A percentile compares a stretch with the other conserved stretches of the same genome.
Conservation (phyloP, 2,888 invertebrate genomes). For the Agrochola macilenta region DNA sequence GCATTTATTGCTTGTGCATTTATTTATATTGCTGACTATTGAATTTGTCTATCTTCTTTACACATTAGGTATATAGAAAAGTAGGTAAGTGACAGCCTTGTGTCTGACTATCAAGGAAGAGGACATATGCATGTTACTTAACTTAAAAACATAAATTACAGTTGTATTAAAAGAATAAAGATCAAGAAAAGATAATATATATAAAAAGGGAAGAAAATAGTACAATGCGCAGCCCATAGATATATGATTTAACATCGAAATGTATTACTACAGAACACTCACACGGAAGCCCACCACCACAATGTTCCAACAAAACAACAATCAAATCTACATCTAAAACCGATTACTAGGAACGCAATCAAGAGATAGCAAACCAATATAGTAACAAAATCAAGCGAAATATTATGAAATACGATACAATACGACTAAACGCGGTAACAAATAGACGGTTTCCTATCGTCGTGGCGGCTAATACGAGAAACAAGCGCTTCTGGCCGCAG, state of each 20-base stretch:
- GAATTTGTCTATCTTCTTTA: background rate
- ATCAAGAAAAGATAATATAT: background rate
- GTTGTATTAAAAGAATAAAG: background rate
- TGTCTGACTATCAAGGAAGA: conserved; percentile 3
- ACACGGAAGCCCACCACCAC: background rate
- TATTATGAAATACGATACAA: conserved; percentile 47
- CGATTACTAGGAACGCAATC: conserved; percentile 46
- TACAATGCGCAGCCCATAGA: background rate
- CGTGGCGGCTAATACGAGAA: conserved; percentile 61
- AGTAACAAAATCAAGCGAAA: conserved; percentile 49
- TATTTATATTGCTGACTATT: too few relatives aligned
- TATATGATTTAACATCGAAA: background rate
- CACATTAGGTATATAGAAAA: background rate
- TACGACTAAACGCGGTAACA: conserved; percentile 39
- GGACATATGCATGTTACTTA: background rate
- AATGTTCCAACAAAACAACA: conserved; percentile 29
- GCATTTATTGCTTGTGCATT: too few relatives aligned
- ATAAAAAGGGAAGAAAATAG: background rate
- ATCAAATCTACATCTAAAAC: conserved; percentile 59
- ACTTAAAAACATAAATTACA: background rate
- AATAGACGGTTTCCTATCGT: conserved; percentile 57
- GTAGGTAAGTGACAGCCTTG: background rate
- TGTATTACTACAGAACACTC: background rate
- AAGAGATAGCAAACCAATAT: conserved; percentile 28
- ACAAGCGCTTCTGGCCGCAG: conserved; percentile 56